These are phyloP conservation scores for Polyergus mexicanus DNA, from an alignment of 1,140 invertebrate genomes.

Conservation along the genomic window DNA sequence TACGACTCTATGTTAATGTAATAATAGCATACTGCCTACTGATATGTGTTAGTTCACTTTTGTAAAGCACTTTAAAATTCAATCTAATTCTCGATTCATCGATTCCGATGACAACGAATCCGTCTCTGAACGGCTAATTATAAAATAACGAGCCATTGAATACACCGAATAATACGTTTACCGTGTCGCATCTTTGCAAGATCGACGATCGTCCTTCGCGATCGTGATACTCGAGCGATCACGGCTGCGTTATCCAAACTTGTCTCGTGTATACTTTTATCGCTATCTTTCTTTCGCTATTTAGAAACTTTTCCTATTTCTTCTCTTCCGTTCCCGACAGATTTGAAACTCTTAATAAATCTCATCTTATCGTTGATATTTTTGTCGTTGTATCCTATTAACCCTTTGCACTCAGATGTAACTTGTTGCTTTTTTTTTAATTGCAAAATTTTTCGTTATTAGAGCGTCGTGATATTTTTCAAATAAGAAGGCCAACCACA, in stretches of 20 bases:
- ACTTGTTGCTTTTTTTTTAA: conserved; percentile 32
- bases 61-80: conserved; percentile 85
- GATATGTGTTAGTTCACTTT: conserved; percentile 84
- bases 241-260: conserved; percentile 4
- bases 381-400: background rate
- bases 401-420: conserved; percentile 44
- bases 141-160: conserved; percentile 57
- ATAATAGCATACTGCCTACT: conserved; percentile 82
- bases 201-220: conserved; percentile 45
- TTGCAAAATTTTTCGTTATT: conserved; percentile 15
- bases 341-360: conserved; percentile 6
- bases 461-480: background rate
- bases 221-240: conserved; percentile 42
- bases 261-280: background rate
- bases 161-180: conserved; percentile 45
- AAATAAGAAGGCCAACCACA: conserved; percentile 14
- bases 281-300: background rate
- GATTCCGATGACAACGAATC: conserved; percentile 61
- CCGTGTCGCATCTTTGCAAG: conserved; percentile 27
- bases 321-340: background rate
- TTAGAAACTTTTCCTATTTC: background rate
- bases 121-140: conserved; percentile 32
- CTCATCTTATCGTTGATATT: background rate
- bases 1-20: conserved; percentile 69
- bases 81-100: conserved; percentile 77